Evolutionary conservation across 1,140 invertebrate species (phyloP).

Genomic region (Pentalonia nigronervosa): DNA sequence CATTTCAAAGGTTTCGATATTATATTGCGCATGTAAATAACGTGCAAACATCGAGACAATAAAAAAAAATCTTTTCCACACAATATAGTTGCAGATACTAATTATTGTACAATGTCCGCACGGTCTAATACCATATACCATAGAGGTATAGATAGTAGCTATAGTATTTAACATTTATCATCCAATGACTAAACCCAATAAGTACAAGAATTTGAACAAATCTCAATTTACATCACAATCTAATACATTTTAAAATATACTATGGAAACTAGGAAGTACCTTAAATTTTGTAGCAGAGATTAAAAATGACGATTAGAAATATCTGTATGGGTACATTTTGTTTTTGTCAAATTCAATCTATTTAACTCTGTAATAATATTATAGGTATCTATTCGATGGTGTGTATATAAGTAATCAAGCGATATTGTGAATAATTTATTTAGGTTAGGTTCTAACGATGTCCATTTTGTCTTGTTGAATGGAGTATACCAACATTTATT

Average conservation of each 20-base stretch:
- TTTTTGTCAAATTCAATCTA: too few relatives aligned
- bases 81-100: not conserved
- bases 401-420: not conserved
- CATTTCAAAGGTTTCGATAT: conserved; percentile 16
- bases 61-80: not conserved
- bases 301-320: not conserved
- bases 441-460: not conserved
- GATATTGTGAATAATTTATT: not conserved
- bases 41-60: not conserved
- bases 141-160: not conserved
- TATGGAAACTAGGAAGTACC: not conserved
- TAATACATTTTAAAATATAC: not conserved
- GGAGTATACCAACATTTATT: too few relatives aligned
- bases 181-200: not conserved
- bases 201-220: not conserved
- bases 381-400: too few relatives aligned
- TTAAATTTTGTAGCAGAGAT: not conserved
- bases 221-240: not conserved
- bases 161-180: not conserved
- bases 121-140: not conserved
- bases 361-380: too few relatives aligned
- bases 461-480: too few relatives aligned
- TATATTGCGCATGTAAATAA: not conserved
- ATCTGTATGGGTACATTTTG: too few relatives aligned
- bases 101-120: not conserved